Conservation (phyloP, 2,888 invertebrate species). For the Drosophila mimica region DNA sequence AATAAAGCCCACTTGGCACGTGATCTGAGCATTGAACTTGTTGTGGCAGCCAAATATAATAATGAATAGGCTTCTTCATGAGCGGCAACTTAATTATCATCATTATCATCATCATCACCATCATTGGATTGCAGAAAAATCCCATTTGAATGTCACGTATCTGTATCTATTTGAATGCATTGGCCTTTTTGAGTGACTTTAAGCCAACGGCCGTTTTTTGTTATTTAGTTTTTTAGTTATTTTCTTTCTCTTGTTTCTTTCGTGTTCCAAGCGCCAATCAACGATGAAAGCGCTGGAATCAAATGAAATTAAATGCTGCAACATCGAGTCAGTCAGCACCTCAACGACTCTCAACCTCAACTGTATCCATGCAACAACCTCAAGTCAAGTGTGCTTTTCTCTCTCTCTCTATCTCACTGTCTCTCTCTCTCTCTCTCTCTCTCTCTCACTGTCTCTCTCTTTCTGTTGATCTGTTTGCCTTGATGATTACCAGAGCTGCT, state of each 20-base stretch:
- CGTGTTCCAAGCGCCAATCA: constrained; percentile 45
- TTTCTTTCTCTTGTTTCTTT: constrained; percentile 7
- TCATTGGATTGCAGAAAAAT: constrained; percentile 18
- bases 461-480: constrained; percentile 6
- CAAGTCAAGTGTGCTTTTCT: not conserved
- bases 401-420: not conserved
- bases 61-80: constrained; percentile 12
- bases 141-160: constrained; percentile 46
- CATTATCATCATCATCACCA: not conserved
- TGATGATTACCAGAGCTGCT: constrained; percentile 6
- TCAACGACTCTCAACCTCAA: constrained; percentile 9
- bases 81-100: constrained; percentile 12
- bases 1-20: constrained; percentile 29
- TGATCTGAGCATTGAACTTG: constrained; percentile 24
- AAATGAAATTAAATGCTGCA: constrained; percentile 41
- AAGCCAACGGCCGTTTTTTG: constrained; percentile 10
- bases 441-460: not conserved
- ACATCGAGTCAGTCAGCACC: constrained; percentile 9
- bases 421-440: not conserved
- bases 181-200: constrained; percentile 33
- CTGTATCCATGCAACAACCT: constrained; percentile 8
- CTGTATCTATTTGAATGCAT: constrained; percentile 31
- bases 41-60: not conserved
- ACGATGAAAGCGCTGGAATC: constrained; percentile 52
- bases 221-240: not conserved